Evolutionary conservation across 2,797 vertebrate genomes (phyloP).

Genomic region (Liparis tanakae): DNA sequence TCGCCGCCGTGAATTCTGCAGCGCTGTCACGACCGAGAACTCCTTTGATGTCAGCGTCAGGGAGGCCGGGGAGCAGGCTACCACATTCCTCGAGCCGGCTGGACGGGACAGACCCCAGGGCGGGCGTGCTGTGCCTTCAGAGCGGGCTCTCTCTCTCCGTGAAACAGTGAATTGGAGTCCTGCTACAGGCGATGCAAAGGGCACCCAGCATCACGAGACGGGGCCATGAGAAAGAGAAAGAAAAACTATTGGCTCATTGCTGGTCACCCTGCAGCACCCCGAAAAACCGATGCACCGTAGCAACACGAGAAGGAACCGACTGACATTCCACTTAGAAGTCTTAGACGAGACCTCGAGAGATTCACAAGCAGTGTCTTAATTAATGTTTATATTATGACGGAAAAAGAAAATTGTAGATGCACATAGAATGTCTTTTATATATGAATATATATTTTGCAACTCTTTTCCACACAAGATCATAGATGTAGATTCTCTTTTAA

Average conservation of each 20-base stretch:
- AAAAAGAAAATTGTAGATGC: constrained; percentile 78
- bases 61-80: constrained; percentile 46
- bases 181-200: constrained; percentile 77
- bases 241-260: constrained; percentile 39
- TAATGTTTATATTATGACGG: constrained; percentile 74
- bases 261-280: constrained; percentile 30
- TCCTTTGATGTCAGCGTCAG: constrained; percentile 21
- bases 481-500: constrained; percentile 67
- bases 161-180: constrained; percentile 63
- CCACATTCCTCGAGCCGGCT: constrained; percentile 57
- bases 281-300: constrained; percentile 60
- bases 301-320: constrained; percentile 59
- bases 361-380: constrained; percentile 80
- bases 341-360: constrained; percentile 70
- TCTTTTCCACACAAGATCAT: constrained; percentile 81
- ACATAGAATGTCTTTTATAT: constrained; percentile 83
- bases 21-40: constrained; percentile 41
- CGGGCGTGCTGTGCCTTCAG: constrained; percentile 69
- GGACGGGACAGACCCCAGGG: constrained; percentile 53
- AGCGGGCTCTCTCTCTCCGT: constrained; percentile 58
- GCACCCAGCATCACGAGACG: constrained; percentile 53
- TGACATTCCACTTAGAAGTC: constrained; percentile 73
- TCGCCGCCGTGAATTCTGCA: constrained; percentile 25
- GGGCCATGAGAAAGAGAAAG: constrained; percentile 51
- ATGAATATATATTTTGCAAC: constrained; percentile 85